Conservation (phyloP, 2,113 vertebrate genomes). For the Suricata suricatta region DNA sequence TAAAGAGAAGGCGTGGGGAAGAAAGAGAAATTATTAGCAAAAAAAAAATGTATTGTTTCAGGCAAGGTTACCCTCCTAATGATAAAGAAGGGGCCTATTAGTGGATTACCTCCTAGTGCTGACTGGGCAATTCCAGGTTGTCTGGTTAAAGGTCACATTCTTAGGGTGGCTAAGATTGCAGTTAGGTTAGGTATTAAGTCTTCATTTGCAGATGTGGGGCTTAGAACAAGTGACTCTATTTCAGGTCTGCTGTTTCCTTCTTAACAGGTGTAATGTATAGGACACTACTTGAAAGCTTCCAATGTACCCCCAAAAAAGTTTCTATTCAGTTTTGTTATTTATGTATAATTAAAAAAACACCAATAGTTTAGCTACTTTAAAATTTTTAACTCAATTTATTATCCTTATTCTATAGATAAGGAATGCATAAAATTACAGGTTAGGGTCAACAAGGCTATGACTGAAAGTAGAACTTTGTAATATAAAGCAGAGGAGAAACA, state of each 20-base stretch:
- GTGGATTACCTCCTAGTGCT: background rate
- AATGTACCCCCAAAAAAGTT: constrained; percentile 43
- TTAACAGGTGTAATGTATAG: constrained; percentile 12
- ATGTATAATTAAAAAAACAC: background rate
- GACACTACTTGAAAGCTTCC: constrained; percentile 48
- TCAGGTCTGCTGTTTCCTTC: background rate
- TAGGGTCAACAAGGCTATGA: background rate
- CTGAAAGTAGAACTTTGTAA: background rate
- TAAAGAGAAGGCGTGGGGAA: background rate
- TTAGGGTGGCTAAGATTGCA: background rate
- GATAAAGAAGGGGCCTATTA: background rate
- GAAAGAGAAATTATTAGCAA: background rate
- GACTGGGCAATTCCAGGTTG: background rate
- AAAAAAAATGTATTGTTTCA: background rate
- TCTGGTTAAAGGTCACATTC: background rate
- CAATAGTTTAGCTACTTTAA: background rate
- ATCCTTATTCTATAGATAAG: background rate
- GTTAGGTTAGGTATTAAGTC: background rate
- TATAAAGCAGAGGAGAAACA: background rate
- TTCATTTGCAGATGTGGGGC: background rate
- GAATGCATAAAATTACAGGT: background rate
- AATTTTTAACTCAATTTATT: background rate
- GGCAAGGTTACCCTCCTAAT: background rate
- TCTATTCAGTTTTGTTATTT: constrained; percentile 17
- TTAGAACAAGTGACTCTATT: background rate